Base-by-base conservation (phyloP, 1,140 invertebrate genomes). In the Lepeophtheirus salmonis region DNA sequence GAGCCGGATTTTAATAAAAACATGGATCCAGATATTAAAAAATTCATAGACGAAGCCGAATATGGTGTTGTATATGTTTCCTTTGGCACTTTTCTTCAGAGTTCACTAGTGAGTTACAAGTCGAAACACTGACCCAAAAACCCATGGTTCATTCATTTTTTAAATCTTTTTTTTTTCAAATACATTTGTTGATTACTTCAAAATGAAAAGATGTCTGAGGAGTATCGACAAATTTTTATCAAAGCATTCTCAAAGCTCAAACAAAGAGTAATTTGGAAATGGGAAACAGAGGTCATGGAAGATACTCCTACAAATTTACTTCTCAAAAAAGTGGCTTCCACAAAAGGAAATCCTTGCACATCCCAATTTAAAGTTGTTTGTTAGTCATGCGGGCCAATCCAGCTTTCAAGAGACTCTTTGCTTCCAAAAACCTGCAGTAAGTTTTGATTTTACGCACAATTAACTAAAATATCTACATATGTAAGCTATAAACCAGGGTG, bases 301-400 rank as follows among this genome's bases (percentile, higher is more conserved):
- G 59, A 62, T 48, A 57, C 64, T 12, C 60, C 66, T 2, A 20
- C 56, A 17, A 67, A 66, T 58, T 63, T 67, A 17, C 60, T 66
- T 18, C 62, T 64, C 2, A 50, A 56, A 24, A 23, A 63, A n/a
- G 18, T 67, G 65, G 65, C 61, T 67, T n/a, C 64, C 66, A 6
- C 66, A 67, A 55, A 65, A 66, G 26, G 66, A 67, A 41, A 56
- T 67, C 4, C 59, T 67, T 16, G 66, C 49, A 16, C 62, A 63
- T 69, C 24, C 63, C 18, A 64, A 63, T 49, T 21, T 64, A n/a
- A 57, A 63, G 20, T 41, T 63, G 6, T 63, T 63, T 50, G 60
- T 63, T 18, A 63, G 22, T 30, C 63, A 63, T 16, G 63, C 61
- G 0, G 63, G 63, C 10, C 60, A 63, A 14, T 56, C 54, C 18